These are phyloP conservation scores for Luperina testacea DNA, from an alignment of 2,888 invertebrate genomes.

Conservation along the genomic window DNA sequence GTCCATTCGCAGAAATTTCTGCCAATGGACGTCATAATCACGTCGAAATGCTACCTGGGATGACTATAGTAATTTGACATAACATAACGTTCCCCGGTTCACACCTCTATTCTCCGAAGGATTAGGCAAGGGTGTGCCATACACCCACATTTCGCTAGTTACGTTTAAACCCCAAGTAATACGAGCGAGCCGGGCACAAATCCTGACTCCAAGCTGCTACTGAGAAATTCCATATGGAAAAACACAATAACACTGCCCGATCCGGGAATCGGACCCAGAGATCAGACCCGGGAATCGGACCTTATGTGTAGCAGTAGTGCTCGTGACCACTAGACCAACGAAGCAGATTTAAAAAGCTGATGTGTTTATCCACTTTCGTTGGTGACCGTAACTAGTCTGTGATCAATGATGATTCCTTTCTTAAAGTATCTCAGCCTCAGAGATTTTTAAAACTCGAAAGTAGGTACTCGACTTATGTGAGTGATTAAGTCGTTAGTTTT, in stretches of 20 bases:
- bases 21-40: too few species aligned
- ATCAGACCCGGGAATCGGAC: background rate
- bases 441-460: background rate
- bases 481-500: constrained; percentile 3
- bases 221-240: background rate
- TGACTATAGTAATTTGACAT: too few species aligned
- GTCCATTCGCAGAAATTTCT: too few species aligned
- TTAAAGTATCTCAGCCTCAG: background rate
- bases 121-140: background rate
- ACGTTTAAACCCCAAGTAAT: background rate
- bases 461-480: background rate
- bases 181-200: background rate
- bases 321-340: background rate
- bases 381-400: background rate
- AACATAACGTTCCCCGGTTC: background rate
- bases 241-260: background rate
- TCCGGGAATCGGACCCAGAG: background rate
- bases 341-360: background rate
- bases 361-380: background rate
- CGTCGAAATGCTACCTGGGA: too few species aligned
- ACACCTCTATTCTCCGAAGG: background rate
- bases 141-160: background rate
- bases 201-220: background rate
- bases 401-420: background rate
- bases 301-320: background rate